These are phyloP conservation scores for Subacronicta megacephala DNA, from an alignment of 2,888 invertebrate species.

Conservation along the genomic window DNA sequence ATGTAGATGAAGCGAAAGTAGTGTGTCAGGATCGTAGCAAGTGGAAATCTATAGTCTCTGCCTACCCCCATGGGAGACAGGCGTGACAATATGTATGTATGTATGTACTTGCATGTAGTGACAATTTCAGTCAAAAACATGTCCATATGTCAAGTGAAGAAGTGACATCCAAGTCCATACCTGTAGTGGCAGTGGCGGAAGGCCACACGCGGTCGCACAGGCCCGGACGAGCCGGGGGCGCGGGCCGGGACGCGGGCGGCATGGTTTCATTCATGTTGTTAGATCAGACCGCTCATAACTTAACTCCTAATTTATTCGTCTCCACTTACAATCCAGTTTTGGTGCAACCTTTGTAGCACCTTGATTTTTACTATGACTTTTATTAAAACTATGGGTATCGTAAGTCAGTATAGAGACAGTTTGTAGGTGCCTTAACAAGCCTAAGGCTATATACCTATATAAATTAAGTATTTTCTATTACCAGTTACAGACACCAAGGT, in stretches of 20 bases:
- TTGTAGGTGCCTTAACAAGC: conserved; percentile 4
- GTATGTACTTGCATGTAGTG: too few relatives aligned
- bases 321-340: conserved; percentile 78
- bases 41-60: too few relatives aligned
- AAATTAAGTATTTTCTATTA: too few relatives aligned
- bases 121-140: conserved; percentile 7
- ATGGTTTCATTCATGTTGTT: conserved; percentile 89
- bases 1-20: too few relatives aligned
- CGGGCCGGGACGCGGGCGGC: conserved; percentile 66
- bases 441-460: neutral
- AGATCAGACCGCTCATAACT: conserved; percentile 88
- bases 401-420: neutral
- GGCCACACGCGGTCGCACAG: conserved; percentile 84
- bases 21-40: too few relatives aligned
- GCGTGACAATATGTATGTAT: too few relatives aligned
- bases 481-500: too few relatives aligned
- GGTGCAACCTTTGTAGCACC: conserved; percentile 74
- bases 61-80: too few relatives aligned
- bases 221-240: conserved; percentile 57
- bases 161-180: conserved; percentile 64
- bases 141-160: conserved; percentile 17
- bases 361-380: conserved; percentile 71
- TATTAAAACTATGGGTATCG: conserved; percentile 37
- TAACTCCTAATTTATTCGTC: conserved; percentile 88
- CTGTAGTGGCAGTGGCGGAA: conserved; percentile 76